Evolutionary conservation across 1,140 invertebrate genomes (phyloP).

Genomic region (Drosophila athabasca): DNA sequence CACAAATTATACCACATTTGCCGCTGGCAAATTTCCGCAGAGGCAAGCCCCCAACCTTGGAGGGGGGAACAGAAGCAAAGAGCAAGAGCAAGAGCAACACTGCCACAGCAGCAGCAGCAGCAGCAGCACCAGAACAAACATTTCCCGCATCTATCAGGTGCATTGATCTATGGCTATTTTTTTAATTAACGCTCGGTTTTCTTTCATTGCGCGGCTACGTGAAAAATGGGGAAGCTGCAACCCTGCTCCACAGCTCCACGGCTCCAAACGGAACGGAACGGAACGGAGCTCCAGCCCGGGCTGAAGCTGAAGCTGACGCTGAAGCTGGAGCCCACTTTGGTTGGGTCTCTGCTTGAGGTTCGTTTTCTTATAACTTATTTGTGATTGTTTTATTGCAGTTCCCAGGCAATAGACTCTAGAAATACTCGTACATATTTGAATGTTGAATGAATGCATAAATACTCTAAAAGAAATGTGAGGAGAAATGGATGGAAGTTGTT

Average conservation of each 20-base stretch:
- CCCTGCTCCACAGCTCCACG: background rate
- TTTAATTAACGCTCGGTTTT: slow-evolving; percentile 80
- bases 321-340: slow-evolving; percentile 18
- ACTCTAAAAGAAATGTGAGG: no score
- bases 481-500: no score
- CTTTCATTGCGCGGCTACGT: slow-evolving; percentile 72
- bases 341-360: slow-evolving; percentile 19
- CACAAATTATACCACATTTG: slow-evolving; percentile 66
- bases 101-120: slow-evolving; percentile 17
- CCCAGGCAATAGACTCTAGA: slow-evolving; percentile 23
- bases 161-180: slow-evolving; percentile 81
- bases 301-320: slow-evolving; percentile 14
- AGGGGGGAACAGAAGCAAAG: slow-evolving; percentile 3
- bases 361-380: slow-evolving; percentile 54
- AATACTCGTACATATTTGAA: no score
- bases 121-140: slow-evolving; percentile 47
- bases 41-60: background rate
- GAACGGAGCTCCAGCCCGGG: slow-evolving; percentile 11
- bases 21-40: slow-evolving; percentile 46
- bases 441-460: no score
- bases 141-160: slow-evolving; percentile 74
- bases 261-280: no score
- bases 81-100: slow-evolving; percentile 8
- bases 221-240: slow-evolving; percentile 58
- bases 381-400: slow-evolving; percentile 52